Conservation (phyloP, 2,113 vertebrate species). For the Syrrhaptes paradoxus region DNA sequence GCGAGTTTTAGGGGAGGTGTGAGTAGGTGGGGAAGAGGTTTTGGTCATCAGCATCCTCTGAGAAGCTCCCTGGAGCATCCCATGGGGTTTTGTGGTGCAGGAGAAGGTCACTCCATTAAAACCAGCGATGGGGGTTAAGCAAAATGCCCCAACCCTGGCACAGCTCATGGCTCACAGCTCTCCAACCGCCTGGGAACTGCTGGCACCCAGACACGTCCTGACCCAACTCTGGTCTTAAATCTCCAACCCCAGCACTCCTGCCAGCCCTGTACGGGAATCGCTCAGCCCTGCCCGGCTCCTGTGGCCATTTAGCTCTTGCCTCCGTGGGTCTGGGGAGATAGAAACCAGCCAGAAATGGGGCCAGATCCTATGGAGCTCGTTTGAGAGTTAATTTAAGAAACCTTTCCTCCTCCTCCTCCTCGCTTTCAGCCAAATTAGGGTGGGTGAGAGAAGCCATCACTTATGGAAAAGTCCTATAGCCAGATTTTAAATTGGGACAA, state of each 20-base stretch:
- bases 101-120: neutral
- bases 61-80: neutral
- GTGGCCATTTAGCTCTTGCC: neutral
- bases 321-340: neutral
- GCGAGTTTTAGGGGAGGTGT: neutral
- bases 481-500: neutral
- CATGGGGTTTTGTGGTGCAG: neutral
- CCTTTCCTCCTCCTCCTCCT: neutral
- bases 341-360: neutral
- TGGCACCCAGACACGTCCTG: accelerated
- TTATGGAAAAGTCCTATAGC: neutral
- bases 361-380: neutral
- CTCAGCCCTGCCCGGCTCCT: accelerated
- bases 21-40: neutral
- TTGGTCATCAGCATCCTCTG: neutral
- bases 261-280: neutral
- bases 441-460: neutral
- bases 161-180: neutral
- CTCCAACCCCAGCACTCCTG: neutral
- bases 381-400: neutral
- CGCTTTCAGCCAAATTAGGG: neutral
- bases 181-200: neutral
- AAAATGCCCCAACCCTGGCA: neutral
- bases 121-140: neutral
- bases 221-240: accelerated